Percentiles rank a stretch among this genome's conserved stretches.
Evolutionary conservation across 2,888 invertebrate species (phyloP).

Genomic region (Proisotoma minuta): DNA sequence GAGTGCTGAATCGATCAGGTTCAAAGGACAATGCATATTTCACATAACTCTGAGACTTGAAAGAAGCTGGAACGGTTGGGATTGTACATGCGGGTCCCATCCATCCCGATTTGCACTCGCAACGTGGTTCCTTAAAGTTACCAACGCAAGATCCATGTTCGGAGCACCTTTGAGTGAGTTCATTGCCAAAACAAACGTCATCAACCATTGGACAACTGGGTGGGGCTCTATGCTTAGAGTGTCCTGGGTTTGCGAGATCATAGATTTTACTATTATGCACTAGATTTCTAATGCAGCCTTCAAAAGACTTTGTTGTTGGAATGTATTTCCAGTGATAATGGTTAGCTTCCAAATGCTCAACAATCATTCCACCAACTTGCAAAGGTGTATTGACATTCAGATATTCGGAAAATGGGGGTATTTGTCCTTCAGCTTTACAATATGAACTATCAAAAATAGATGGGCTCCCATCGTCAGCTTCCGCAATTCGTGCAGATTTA

Average conservation of each 20-base stretch:
- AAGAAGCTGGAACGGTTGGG: slow-evolving; percentile 83
- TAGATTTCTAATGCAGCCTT: slow-evolving; percentile 92
- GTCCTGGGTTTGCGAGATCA: slow-evolving; percentile 88
- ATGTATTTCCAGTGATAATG: slow-evolving; percentile 86
- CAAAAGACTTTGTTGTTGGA: slow-evolving; percentile 74
- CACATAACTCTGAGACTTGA: slow-evolving; percentile 91
- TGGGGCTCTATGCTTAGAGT: slow-evolving; percentile 62
- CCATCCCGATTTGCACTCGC: slow-evolving; percentile 94
- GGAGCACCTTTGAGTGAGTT: slow-evolving; percentile 79
- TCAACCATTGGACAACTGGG: slow-evolving; percentile 87
- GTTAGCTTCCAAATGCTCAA: slow-evolving; percentile 82
- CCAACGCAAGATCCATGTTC: slow-evolving; percentile 93
- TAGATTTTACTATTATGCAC: slow-evolving; percentile 92
- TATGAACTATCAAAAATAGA: slow-evolving; percentile 82
- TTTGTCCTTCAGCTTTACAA: slow-evolving; percentile 82
- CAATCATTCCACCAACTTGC: slow-evolving; percentile 88
- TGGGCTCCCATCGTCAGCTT: slow-evolving; percentile 83
- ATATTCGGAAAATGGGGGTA: slow-evolving; percentile 92
- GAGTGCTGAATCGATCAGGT: slow-evolving; percentile 84
- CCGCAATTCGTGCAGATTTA: slow-evolving; percentile 79
- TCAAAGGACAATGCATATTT: slow-evolving; percentile 93
- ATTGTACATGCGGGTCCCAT: slow-evolving; percentile 82
- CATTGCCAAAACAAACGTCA: slow-evolving; percentile 77
- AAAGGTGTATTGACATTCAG: slow-evolving; percentile 91
- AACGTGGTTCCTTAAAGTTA: slow-evolving; percentile 69